phyloP scores from a whole-genome alignment of 2,113 vertebrate species.

The Mystacornis crossleyi region DNA sequence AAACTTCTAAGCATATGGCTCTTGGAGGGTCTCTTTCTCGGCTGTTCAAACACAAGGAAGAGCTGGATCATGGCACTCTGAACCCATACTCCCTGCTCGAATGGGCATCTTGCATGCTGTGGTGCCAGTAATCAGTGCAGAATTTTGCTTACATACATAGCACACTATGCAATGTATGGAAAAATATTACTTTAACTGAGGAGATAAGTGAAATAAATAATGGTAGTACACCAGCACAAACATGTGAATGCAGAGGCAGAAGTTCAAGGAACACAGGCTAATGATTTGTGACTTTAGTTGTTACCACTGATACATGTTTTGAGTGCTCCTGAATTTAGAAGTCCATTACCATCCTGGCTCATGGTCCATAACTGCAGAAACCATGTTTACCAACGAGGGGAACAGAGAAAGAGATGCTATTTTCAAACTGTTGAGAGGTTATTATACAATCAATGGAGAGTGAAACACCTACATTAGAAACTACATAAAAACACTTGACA shows the following conservation, averaged over 20 bases:
- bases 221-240: neutral
- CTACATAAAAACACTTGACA: neutral
- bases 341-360: neutral
- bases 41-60: neutral
- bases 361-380: neutral
- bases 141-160: fast-evolving
- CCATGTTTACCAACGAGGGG: neutral
- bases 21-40: neutral
- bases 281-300: neutral
- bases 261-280: neutral
- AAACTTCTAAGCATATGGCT: neutral
- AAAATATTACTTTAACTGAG: neutral
- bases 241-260: neutral
- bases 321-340: neutral
- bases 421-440: neutral
- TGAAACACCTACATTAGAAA: neutral
- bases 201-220: neutral
- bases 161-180: no score
- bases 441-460: neutral
- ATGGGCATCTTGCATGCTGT: no score
- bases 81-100: neutral
- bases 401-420: neutral
- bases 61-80: neutral
- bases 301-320: neutral
- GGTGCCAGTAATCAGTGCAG: neutral